Evolutionary conservation across 2,113 vertebrate species (phyloP).

Genomic region (Pachyramphus minor): DNA sequence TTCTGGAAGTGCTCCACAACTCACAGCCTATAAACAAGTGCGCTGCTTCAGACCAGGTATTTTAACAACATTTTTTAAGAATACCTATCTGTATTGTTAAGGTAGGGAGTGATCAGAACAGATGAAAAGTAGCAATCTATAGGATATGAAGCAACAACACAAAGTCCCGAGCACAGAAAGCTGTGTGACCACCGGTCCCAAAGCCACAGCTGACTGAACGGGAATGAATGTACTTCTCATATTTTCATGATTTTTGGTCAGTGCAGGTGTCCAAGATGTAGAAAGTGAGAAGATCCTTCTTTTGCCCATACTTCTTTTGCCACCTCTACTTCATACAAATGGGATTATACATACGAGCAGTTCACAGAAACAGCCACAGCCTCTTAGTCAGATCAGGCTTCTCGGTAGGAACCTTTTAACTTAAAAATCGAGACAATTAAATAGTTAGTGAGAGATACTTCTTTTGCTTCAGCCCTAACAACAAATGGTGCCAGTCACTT

Average conservation of each 20-base stretch:
- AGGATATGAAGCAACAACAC: not conserved
- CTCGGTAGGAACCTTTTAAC: not conserved
- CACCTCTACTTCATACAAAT: not conserved
- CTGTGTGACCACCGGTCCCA: not conserved
- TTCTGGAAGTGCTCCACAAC: not conserved
- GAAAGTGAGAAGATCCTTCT: not conserved
- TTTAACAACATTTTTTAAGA: not conserved
- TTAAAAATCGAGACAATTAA: not conserved
- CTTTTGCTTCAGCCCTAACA: not conserved
- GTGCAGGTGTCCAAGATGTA: not conserved
- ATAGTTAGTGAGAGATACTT: not conserved
- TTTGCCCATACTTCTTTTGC: not conserved
- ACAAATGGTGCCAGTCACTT: not conserved
- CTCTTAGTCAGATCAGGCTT: not conserved
- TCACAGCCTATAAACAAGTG: not conserved
- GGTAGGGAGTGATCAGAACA: not conserved
- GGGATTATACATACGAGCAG: not conserved
- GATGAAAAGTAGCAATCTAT: not conserved
- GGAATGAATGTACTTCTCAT: not conserved
- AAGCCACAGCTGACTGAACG: not conserved
- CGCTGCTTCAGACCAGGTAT: not conserved
- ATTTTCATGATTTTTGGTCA: not conserved
- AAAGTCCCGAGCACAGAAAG: not conserved
- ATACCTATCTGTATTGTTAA: not conserved
- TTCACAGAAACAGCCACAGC: rapidly evolving